A percentile compares a stretch with the other conserved stretches of the same genome.
Evolutionary conservation across 2,797 vertebrate species (phyloP).

Genomic region (Danio albolineatus): DNA sequence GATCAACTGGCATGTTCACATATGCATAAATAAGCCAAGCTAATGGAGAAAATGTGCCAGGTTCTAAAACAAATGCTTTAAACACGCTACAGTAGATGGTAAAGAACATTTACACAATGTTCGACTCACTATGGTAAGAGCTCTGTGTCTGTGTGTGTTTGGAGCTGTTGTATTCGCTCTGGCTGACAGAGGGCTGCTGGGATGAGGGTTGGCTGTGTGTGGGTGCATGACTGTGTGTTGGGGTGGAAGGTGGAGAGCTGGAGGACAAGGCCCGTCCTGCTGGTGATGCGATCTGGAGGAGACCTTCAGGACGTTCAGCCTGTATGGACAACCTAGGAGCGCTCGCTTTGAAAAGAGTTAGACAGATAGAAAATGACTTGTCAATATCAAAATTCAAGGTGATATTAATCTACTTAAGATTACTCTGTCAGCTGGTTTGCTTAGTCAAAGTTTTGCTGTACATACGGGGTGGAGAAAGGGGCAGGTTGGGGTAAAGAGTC

Average conservation of each 20-base stretch:
- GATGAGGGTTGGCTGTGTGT: constrained; percentile 62
- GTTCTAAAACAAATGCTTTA: too few species aligned
- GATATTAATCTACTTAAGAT: background rate
- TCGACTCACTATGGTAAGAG: constrained; percentile 74
- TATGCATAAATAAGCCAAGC: too few species aligned
- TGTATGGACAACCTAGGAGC: constrained; percentile 68
- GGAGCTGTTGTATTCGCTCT: constrained; percentile 72
- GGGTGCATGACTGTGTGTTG: constrained; percentile 58
- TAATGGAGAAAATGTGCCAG: too few species aligned
- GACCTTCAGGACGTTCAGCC: constrained; percentile 60
- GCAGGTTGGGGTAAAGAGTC: constrained; percentile 71
- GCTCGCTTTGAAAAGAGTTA: constrained; percentile 58
- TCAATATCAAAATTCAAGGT: background rate
- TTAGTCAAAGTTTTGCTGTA: constrained; percentile 2
- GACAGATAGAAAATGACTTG: background rate
- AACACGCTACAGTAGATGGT: too few species aligned
- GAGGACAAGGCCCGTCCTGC: constrained; percentile 64
- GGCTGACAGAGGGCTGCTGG: constrained; percentile 59
- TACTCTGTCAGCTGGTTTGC: background rate
- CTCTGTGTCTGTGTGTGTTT: constrained; percentile 71
- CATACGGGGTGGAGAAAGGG: constrained; percentile 76
- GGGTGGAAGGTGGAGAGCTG: constrained; percentile 69
- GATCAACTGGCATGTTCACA: too few species aligned
- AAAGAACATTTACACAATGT: background rate
- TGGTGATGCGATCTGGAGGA: constrained; percentile 73